These are phyloP conservation scores for Pseudobourletiella spinata DNA, from an alignment of 1,140 invertebrate species.

Conservation along the genomic window DNA sequence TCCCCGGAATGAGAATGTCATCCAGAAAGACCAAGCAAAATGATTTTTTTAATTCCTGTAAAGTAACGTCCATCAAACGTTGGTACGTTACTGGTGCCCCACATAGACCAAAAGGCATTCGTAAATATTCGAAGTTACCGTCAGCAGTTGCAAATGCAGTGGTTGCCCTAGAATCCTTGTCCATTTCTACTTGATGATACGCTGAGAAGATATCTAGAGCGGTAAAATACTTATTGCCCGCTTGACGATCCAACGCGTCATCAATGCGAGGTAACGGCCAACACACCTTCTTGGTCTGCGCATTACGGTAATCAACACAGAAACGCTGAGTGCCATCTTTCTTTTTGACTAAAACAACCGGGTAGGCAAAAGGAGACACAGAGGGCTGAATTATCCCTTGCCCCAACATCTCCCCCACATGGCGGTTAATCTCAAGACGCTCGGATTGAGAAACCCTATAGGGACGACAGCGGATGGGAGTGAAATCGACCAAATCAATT, in stretches of 20 bases:
- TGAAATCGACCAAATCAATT: neutral
- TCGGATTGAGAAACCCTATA: conserved; percentile 17
- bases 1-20: conserved; percentile 27
- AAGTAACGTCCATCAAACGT: conserved; percentile 14
- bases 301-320: conserved; percentile 46
- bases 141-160: conserved; percentile 37
- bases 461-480: neutral
- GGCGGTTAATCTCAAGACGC: conserved; percentile 36
- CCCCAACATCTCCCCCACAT: conserved; percentile 39
- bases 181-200: no score
- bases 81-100: no score
- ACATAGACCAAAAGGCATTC: no score
- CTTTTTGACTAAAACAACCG: conserved; percentile 43
- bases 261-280: conserved; percentile 47
- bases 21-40: conserved; percentile 2
- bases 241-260: conserved; percentile 41
- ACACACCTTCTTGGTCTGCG: conserved; percentile 38
- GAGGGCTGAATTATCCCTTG: conserved; percentile 40
- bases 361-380: conserved; percentile 42
- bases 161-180: no score
- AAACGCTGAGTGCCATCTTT: conserved; percentile 42
- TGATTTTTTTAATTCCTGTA: neutral
- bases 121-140: conserved; percentile 35
- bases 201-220: no score
- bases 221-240: conserved; percentile 40